Base-by-base conservation (phyloP, 92 coral and sea anemone genomes). In the Porites lobata region DNA sequence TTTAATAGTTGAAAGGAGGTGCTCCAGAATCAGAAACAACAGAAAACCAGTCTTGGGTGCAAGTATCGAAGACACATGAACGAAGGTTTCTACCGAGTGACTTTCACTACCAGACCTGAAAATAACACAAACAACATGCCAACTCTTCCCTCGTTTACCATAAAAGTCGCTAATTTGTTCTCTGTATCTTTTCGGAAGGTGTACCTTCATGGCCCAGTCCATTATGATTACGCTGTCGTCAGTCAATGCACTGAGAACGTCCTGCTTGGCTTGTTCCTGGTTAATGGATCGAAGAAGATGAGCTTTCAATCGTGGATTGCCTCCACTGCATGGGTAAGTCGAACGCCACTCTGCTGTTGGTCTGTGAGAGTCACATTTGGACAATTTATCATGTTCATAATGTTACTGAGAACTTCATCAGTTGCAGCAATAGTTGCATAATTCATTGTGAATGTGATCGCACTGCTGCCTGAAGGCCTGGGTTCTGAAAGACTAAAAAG, bases 191-290 rank as follows among this genome's bases (percentile, higher is more conserved):
- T 22, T 24, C 47, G 77, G 78, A 21, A 88, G 83, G 56, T 69
- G 73, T n/a, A n/a, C n/a, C 50, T 74, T 81, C 91, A 87, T 79
- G 2, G 87, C 91, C 86, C 91, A 87, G 75, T 87, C 91, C 86
- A 87, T 87, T 22, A 80, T 75, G 21, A 87, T 47, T 8, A 79
- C 50, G 52, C 62, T 29, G 72, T 79, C 17, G 22, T 79, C 86
- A 76, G 70, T 72, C 52, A 87, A 75, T 18, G 64, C 83, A 21
- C 59, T 17, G 68, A 87, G 92, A 10, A 52, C 53, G 2, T 82
- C 88, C 65, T 82, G 82, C 62, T 80, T 88, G 61, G 91, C 86
- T 72, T 81, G 81, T n/a, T 88, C 87, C 65, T 88, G 91, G 14
- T 88, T 88, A 24, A 62, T 59, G 47, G 81, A 24, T 12, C 86